Conservation (phyloP, 2,888 invertebrate genomes). For the Xestoiulus laeticollis region DNA sequence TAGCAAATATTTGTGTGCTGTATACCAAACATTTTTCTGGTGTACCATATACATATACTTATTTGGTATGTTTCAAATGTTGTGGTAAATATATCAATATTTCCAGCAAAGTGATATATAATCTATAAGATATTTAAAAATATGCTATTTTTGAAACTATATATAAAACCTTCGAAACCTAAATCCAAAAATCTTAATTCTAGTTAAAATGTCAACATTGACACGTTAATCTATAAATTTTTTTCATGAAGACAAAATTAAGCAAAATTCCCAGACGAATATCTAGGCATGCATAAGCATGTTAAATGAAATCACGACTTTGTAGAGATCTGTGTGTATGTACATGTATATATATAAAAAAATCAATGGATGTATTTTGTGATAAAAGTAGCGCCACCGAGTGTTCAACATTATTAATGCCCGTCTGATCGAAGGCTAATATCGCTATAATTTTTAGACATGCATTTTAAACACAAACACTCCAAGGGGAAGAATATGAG, state of each 20-base stretch:
- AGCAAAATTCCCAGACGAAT: constrained; percentile 23
- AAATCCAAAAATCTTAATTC: background rate
- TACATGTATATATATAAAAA: background rate
- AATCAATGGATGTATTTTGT: constrained; percentile 47
- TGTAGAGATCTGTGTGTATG: background rate
- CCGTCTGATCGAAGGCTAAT: constrained; percentile 48
- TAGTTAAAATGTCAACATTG: background rate
- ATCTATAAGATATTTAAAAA: too few species aligned
- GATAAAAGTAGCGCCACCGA: constrained; percentile 49
- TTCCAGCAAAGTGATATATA: too few species aligned
- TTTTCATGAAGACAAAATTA: constrained; percentile 45
- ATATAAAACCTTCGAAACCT: too few species aligned
- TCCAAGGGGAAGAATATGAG: constrained; percentile 38
- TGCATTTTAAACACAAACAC: constrained; percentile 48
- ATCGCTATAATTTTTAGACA: constrained; percentile 45
- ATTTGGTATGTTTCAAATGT: too few species aligned
- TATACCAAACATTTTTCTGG: too few species aligned
- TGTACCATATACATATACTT: too few species aligned
- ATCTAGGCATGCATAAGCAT: background rate
- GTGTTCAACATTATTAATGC: constrained; percentile 50
- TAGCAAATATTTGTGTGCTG: too few species aligned
- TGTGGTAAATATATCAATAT: too few species aligned
- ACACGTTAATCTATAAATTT: background rate
- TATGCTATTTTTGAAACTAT: too few species aligned
- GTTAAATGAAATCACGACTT: constrained; percentile 47